A percentile compares a stretch with the other conserved stretches of the same genome.
These are phyloP conservation scores for Muscicapa adusta DNA, from an alignment of 2,113 vertebrate genomes.

Conservation along the genomic window DNA sequence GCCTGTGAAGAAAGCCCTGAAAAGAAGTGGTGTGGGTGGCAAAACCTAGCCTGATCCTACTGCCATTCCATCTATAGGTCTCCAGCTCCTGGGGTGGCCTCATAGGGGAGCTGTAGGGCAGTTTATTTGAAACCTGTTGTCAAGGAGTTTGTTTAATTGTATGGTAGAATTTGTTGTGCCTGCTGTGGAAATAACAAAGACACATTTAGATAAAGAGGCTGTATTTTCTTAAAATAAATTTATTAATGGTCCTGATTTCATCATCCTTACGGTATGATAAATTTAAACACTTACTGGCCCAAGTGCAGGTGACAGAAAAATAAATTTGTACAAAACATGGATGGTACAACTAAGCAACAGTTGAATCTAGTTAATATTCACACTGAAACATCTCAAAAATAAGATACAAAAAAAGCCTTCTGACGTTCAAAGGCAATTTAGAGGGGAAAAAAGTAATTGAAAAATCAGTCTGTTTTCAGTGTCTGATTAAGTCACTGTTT, in stretches of 20 bases:
- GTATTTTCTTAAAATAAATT: slow-evolving; percentile 33
- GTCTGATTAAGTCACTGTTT: neutral
- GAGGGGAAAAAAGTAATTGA: too few species aligned
- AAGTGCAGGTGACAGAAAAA: neutral
- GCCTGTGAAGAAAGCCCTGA: neutral
- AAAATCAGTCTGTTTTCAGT: neutral
- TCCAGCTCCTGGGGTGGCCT: neutral
- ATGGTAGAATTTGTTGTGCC: neutral
- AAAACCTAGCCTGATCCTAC: neutral
- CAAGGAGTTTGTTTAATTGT: neutral
- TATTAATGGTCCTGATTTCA: slow-evolving; percentile 38
- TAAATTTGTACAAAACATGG: slow-evolving; percentile 3
- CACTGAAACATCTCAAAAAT: neutral
- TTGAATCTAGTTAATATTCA: neutral
- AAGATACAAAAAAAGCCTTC: neutral
- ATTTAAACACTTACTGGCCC: neutral
- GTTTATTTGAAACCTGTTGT: neutral
- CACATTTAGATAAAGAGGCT: slow-evolving; percentile 13
- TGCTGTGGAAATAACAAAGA: neutral
- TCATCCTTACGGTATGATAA: slow-evolving; percentile 28
- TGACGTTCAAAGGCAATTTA: neutral
- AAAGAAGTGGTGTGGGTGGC: neutral
- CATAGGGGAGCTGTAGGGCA: neutral
- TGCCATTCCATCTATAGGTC: too few species aligned
- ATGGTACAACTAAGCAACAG: neutral